Evolutionary conservation across 1,140 invertebrate genomes (phyloP), one percentile per base, ranked within the genome.

Genomic region (Trachymyrmex cornetzi): DNA sequence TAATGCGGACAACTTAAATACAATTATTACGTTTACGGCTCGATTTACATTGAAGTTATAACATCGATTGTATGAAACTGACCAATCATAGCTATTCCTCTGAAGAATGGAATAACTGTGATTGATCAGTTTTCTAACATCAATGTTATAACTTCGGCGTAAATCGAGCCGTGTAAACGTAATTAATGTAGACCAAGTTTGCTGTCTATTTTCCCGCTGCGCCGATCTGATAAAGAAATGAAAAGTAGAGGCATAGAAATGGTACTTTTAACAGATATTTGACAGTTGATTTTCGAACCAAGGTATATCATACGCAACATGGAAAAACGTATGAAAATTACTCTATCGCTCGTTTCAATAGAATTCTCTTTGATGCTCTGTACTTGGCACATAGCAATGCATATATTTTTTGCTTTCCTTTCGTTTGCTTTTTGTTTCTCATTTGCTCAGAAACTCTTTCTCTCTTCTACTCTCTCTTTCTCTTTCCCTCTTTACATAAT

Each of bases 291-390:
- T 84, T 50, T 50, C 67, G 2, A 27, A 9, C n/a, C 24, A 24
- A 30, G n/a, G 0, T 24, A 19, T 11, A 57, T 14, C 9, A 14
- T 24, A 50, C 14, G 34, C 16, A 57, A 71, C 6, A 59, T 6
- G n/a, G 16, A 16, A 6, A n/a, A 14, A 9, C 38, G 55, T 19
- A 34, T 22, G 9, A 82, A 82, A 61, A 74, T 74, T 84, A 74
- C 61, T 61, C 79, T 24, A 59, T 44, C 34, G 48, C 50, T 69
- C 64, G 50, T 81, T 81, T n/a, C 22, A 44, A 61, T 24, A 30
- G 3, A 72, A 74, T 82, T 82, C 9, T 22, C 38, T 82, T 82
- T 72, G 80, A 82, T 22, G 53, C 16, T 61, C 16, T 82, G 22
- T 44, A 16, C 3, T 48, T 30, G 80, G 7, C 34, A 72, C 14